phyloP scores from a whole-genome alignment of 2,888 invertebrate species.

The Sialis lutaria region DNA sequence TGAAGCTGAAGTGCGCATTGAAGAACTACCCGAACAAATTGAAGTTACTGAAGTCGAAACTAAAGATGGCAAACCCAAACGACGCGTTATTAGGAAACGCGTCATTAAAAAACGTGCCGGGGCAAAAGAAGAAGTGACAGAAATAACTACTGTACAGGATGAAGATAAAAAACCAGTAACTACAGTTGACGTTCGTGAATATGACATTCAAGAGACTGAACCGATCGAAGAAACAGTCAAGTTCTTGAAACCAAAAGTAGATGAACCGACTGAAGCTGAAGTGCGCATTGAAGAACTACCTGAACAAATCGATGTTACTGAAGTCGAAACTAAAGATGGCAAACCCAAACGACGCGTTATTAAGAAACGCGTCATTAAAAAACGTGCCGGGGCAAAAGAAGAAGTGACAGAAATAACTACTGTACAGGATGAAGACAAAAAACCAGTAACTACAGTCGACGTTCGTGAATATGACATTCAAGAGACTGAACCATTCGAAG shows the following conservation, averaged over 20 bases:
- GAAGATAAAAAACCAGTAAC: conserved; percentile 26
- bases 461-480: conserved; percentile 8
- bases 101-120: conserved; percentile 21
- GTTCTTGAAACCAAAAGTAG: conserved; percentile 12
- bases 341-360: conserved; percentile 23
- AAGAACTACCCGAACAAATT: conserved; percentile 14
- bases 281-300: conserved; percentile 11
- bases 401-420: conserved; percentile 20
- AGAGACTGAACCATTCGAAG: conserved; percentile 9
- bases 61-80: conserved; percentile 17
- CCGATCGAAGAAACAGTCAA: conserved; percentile 4
- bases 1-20: conserved; percentile 11
- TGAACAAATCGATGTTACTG: conserved; percentile 12
- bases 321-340: conserved; percentile 18
- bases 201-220: conserved; percentile 11
- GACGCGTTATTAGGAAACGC: conserved; percentile 16
- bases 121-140: conserved; percentile 25
- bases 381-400: conserved; percentile 21
- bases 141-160: conserved; percentile 22
- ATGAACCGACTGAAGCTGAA: conserved; percentile 9
- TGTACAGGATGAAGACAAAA: conserved; percentile 18
- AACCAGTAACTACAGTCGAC: conserved; percentile 17
- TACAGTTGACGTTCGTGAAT: conserved; percentile 20
- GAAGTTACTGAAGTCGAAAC: conserved; percentile 12
- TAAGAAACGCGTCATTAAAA: conserved; percentile 29